Conservation (phyloP, 2,888 invertebrate genomes). For the Drosophila infuscata region DNA sequence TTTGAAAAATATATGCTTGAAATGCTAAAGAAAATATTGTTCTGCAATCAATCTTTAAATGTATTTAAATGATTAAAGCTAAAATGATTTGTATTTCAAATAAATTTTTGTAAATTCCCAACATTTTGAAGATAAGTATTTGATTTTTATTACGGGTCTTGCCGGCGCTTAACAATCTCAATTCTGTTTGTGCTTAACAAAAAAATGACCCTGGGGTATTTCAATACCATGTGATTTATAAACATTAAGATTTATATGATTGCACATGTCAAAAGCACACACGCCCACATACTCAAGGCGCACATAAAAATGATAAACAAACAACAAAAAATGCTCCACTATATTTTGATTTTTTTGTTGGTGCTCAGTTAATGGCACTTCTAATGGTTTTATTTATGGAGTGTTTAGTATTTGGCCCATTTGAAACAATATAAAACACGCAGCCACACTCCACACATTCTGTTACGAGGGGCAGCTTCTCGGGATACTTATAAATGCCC, state of each 20-base stretch:
- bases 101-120: neutral
- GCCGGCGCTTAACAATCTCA: neutral
- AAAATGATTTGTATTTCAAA: neutral
- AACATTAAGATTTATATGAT: conserved; percentile 78
- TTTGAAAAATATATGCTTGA: neutral
- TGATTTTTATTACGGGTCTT: neutral
- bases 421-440: conserved; percentile 67
- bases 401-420: conserved; percentile 78
- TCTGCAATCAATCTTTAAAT: neutral
- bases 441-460: conserved; percentile 42
- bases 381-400: conserved; percentile 81
- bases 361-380: conserved; percentile 57
- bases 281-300: conserved; percentile 74
- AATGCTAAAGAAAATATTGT: neutral
- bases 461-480: conserved; percentile 33
- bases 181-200: conserved; percentile 1
- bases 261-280: conserved; percentile 54
- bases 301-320: conserved; percentile 70
- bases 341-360: conserved; percentile 39
- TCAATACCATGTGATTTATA: conserved; percentile 68
- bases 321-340: conserved; percentile 53
- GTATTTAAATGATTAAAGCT: neutral
- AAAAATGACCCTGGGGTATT: conserved; percentile 56
- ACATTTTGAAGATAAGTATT: neutral
- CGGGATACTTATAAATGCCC: conserved; percentile 42